These are phyloP conservation scores for Siniperca chuatsi DNA, from an alignment of 2,113 vertebrate genomes.

Conservation along the genomic window DNA sequence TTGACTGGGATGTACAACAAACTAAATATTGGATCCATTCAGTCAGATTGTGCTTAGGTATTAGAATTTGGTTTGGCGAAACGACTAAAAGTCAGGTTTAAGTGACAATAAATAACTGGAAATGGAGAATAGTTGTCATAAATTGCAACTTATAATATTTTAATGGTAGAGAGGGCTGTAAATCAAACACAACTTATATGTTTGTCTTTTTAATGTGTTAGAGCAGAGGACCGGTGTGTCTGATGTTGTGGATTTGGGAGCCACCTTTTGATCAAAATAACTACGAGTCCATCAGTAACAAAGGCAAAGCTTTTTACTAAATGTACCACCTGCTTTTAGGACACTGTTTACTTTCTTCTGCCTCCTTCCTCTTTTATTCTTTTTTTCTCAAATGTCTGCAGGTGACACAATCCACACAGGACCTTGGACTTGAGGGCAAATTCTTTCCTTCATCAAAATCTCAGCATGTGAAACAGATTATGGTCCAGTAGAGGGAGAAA, in stretches of 20 bases:
- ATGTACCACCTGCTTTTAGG: constrained; percentile 7
- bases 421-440: constrained; percentile 21
- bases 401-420: constrained; percentile 30
- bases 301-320: constrained; percentile 12
- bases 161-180: constrained; percentile 1
- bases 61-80: constrained; percentile 57
- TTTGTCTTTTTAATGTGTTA: background rate
- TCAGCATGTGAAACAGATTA: constrained; percentile 51
- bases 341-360: background rate
- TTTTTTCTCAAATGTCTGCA: constrained; percentile 9
- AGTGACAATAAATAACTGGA: constrained; percentile 26
- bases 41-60: constrained; percentile 78
- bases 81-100: constrained; percentile 16
- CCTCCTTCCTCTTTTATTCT: background rate
- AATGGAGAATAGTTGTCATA: constrained; percentile 11
- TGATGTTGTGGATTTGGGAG: constrained; percentile 19
- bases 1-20: constrained; percentile 71
- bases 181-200: background rate
- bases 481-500: constrained; percentile 27
- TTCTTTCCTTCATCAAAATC: constrained; percentile 43
- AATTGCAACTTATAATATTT: background rate
- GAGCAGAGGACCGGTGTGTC: constrained; percentile 21
- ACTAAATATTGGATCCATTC: constrained; percentile 64
- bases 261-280: background rate
- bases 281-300: background rate